Percentiles rank a stretch among this genome's conserved stretches.
phyloP scores from a whole-genome alignment of 2,113 vertebrate genomes.

The Actenoides hombroni region DNA sequence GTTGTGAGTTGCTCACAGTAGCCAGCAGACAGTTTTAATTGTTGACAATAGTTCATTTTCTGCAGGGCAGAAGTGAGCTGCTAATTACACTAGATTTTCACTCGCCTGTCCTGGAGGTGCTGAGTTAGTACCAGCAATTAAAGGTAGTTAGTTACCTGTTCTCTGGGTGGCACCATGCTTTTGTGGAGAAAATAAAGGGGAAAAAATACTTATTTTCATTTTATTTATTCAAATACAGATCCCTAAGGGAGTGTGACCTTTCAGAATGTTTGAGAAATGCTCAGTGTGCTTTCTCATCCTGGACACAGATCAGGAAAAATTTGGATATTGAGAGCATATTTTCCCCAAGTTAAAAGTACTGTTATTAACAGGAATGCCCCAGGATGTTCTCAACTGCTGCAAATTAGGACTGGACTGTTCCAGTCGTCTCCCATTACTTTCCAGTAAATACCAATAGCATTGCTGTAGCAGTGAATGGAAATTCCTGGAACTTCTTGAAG shows the following conservation, averaged over 20 bases:
- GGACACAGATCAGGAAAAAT: conserved; percentile 37
- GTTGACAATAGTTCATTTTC: neutral
- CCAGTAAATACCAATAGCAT: conserved; percentile 5
- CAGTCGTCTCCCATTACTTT: neutral
- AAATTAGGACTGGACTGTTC: neutral
- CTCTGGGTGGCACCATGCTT: neutral
- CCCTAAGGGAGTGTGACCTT: conserved; percentile 51
- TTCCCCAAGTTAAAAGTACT: conserved; percentile 30
- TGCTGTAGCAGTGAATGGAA: neutral
- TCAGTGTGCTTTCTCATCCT: conserved; percentile 26
- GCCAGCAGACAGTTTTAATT: neutral
- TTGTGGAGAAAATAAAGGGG: neutral
- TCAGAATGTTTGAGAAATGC: conserved; percentile 43
- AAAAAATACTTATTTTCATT: conserved; percentile 11
- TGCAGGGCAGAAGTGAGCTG: neutral
- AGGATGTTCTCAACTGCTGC: conserved; percentile 5
- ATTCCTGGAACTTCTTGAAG: neutral
- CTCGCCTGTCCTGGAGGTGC: neutral
- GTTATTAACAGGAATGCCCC: neutral
- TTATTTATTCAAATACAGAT: conserved; percentile 23
- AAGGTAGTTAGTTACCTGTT: neutral
- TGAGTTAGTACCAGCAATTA: neutral
- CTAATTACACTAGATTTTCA: conserved; percentile 5
- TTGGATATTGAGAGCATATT: conserved; percentile 40
- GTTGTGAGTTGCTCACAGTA: neutral